Conservation (phyloP, 2,888 invertebrate species). For the Salpingus planirostris region DNA sequence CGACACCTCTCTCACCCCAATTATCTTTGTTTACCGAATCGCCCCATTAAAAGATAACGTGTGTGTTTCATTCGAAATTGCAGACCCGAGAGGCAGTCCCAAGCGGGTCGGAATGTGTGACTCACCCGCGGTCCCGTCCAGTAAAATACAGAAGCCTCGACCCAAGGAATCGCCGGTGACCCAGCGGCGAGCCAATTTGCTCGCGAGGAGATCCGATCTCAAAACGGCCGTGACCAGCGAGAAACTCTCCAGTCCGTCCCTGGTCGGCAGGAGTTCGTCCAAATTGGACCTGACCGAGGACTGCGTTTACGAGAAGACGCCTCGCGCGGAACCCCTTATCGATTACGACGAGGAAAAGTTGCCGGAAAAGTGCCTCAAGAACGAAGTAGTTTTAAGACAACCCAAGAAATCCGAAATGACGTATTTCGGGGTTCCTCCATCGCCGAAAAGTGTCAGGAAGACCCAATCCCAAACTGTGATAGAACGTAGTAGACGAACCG, state of each 20-base stretch:
- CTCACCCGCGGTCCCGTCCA: no score
- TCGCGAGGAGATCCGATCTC: slow-evolving; percentile 18
- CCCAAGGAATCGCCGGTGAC: no score
- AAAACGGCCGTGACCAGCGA: slow-evolving; percentile 19
- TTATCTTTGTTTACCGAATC: no score
- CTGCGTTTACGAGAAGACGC: slow-evolving; percentile 3
- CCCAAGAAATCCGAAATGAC: slow-evolving; percentile 40
- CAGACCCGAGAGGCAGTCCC: background rate
- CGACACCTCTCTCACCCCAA: no score
- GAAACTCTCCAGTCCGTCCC: slow-evolving; percentile 34
- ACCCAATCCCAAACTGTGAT: slow-evolving; percentile 23
- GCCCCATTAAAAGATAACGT: no score
- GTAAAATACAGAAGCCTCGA: no score
- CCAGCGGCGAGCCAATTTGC: no score
- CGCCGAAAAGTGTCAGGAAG: slow-evolving; percentile 25
- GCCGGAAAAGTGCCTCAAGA: slow-evolving; percentile 16
- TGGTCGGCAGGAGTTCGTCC: slow-evolving; percentile 22
- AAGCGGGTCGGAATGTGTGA: no score
- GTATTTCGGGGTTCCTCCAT: slow-evolving; percentile 35
- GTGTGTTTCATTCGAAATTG: no score
- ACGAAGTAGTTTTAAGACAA: slow-evolving; percentile 33
- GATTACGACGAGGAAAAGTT: slow-evolving; percentile 14
- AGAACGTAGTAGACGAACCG: no score
- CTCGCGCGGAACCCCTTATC: background rate
- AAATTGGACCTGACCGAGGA: slow-evolving; percentile 6